These are phyloP conservation scores for Pterois miles DNA, from an alignment of 2,797 vertebrate species.

Conservation along the genomic window DNA sequence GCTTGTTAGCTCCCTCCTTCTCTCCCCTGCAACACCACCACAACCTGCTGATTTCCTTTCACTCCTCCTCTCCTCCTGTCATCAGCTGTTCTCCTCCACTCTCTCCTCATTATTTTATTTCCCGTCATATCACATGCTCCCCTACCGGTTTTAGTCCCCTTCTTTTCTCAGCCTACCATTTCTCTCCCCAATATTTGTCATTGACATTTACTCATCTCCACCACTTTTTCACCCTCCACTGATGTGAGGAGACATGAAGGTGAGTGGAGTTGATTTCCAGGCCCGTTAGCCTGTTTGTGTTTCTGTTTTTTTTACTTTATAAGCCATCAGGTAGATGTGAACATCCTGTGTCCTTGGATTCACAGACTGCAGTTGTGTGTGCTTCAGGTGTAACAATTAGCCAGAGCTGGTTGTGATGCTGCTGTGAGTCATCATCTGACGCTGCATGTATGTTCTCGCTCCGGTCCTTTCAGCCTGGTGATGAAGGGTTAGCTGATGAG, in stretches of 20 bases:
- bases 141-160: constrained; percentile 2
- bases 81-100: constrained; percentile 42
- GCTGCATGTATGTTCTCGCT: constrained; percentile 47
- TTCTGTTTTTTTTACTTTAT: constrained; percentile 32
- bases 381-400: constrained; percentile 68
- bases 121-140: constrained; percentile 42
- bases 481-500: constrained; percentile 9
- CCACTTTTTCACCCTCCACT: constrained; percentile 51
- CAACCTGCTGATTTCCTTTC: constrained; percentile 73
- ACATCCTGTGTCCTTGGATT: constrained; percentile 60
- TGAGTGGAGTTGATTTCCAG: constrained; percentile 76
- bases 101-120: constrained; percentile 31
- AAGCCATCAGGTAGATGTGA: constrained; percentile 38
- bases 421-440: constrained; percentile 69
- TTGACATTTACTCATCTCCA: constrained; percentile 49
- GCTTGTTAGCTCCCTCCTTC: constrained; percentile 34
- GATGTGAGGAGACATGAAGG: constrained; percentile 74
- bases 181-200: constrained; percentile 21
- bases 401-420: constrained; percentile 34
- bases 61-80: constrained; percentile 48
- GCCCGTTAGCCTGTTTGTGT: constrained; percentile 2
- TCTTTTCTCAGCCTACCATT: constrained; percentile 19
- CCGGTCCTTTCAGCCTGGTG: constrained; percentile 24
- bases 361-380: constrained; percentile 43
- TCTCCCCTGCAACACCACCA: constrained; percentile 67